Base-by-base conservation (phyloP, 2,797 vertebrate genomes). In the Gallinago solitaria region DNA sequence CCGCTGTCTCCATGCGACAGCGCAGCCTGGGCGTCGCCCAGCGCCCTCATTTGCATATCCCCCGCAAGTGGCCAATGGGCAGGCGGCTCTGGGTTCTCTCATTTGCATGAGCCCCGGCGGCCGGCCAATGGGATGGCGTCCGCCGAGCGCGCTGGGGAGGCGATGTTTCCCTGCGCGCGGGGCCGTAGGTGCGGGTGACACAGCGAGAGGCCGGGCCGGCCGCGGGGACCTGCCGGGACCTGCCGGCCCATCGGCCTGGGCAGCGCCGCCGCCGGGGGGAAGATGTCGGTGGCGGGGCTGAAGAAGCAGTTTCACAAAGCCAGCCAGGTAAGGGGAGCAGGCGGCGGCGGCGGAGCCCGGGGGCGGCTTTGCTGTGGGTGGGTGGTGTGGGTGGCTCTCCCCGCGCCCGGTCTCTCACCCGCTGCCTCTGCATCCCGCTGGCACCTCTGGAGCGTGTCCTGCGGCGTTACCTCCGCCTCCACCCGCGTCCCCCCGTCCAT, bases 231-330 rank as follows among this genome's bases (percentile, higher is more conserved):
- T 17, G 90, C 45, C 45, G 76, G 54, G 67, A 60, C 33, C 64
- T 7, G 84, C 65, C 57, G 74, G 79, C 79, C 48, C 80, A 83
- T 83, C 13, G 57, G 63, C 74, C 83, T 19, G 88, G 87, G 81
- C 83, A 85, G 57, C 89, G 86, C 85, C 57, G 79, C 51, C 45
- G 41, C 50, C 56, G 47, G 67, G 32, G 80, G 47, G 33, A 98
- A 95, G 96, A 99, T 99, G 99, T 99, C 98, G 88, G 98, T 99
- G 98, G 98, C 99, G 79, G 99, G 99, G 95, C 98, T 99, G 91
- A 99, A 99, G 98, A 99, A 99, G 95, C 99, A 99, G 98, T 99
- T 99, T 92, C 99, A 99, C 97, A 99, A 99, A 98, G 99, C 99
- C 96, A 99, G 99, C 94, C 99, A 99, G 99, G 99, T 99, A 98